Base-by-base conservation (phyloP, 1,140 invertebrate genomes). In the Achatina immaculata region DNA sequence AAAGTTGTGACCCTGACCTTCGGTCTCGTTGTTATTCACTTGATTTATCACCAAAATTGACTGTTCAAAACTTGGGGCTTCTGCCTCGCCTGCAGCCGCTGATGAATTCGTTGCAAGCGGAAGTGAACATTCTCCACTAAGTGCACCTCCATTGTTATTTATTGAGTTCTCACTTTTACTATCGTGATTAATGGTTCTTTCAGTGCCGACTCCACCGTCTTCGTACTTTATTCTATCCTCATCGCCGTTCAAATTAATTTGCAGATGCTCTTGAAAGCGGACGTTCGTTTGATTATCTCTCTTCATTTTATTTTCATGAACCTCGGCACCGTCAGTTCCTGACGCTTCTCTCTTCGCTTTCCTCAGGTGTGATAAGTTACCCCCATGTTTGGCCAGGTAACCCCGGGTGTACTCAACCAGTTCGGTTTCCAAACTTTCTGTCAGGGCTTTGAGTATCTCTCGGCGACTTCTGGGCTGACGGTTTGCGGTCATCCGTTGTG, bases 341-440 rank as follows among this genome's bases (percentile, higher is more conserved):
- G 16, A 9, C 31, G 4, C n/a, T 31, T 28, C 9, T 31, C 31
- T 6, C 2, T 31, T 62, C 9, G 2, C 16, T 4, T 62, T 28
- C 16, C 16, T 34, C 7, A 9, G 21, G 0, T 62, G 58, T 34
- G 16, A 2, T 31, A 4, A 28, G 28, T 31, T 31, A 31, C 4
- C 6, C 6, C n/a, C 21, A 62, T 31, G 1, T 21, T 55, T 55
- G n/a, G 14, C n/a, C 21, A 2, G 6, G 28, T 62, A 34, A 62
- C 1, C 28, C 4, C 58, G 42, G 0, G 75, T n/a, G 48, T 77
- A 58, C 14, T 78, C 81, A 55, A 86, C 83, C 16, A 89, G 79
- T 48, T 88, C 85, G 0, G 85, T 85, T 36, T 88, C 88, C 83
- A 87, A 85, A 87, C 86, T 88, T 78, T 88, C 84, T 16, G 82